A percentile compares a stretch with the other conserved stretches of the same genome.
Evolutionary conservation across 2,797 vertebrate species (phyloP).

Genomic region (Anas bernieri): DNA sequence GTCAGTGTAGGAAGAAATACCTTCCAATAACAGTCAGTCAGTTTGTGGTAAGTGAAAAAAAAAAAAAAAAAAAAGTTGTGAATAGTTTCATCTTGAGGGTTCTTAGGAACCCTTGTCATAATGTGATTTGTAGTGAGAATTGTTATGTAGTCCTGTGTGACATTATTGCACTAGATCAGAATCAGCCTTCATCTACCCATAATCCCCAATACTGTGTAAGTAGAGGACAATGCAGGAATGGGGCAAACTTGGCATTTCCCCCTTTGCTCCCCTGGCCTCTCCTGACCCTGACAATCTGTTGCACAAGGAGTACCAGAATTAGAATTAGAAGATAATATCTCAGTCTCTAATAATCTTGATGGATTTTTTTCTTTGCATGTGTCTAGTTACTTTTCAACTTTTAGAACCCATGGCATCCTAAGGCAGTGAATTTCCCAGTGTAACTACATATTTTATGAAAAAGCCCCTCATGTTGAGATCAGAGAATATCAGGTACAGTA

Average conservation of each 20-base stretch:
- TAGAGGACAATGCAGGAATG: not conserved
- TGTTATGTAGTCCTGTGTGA: not conserved
- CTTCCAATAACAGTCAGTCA: not conserved
- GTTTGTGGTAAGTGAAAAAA: not conserved
- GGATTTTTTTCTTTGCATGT: not conserved
- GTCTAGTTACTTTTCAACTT: not conserved
- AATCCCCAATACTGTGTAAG: not conserved
- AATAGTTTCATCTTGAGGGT: fast-evolving
- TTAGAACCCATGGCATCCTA: not conserved
- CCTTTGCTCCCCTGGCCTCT: not conserved
- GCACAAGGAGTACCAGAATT: not conserved
- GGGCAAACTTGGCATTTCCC: not conserved
- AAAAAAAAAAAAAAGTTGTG: too few relatives aligned
- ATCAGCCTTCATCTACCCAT: not conserved
- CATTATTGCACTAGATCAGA: not conserved
- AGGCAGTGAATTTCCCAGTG: not conserved
- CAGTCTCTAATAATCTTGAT: not conserved
- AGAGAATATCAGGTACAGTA: not conserved
- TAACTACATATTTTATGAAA: not conserved
- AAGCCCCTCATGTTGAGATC: not conserved
- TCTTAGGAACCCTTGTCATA: not conserved
- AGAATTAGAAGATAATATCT: not conserved
- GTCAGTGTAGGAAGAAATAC: not conserved
- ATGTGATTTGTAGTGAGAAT: not conserved
- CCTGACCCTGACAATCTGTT: not conserved